Percentiles rank a stretch among this genome's conserved stretches.
Conservation (phyloP, 2,888 invertebrate species). For the Stenichneumon culpator region DNA sequence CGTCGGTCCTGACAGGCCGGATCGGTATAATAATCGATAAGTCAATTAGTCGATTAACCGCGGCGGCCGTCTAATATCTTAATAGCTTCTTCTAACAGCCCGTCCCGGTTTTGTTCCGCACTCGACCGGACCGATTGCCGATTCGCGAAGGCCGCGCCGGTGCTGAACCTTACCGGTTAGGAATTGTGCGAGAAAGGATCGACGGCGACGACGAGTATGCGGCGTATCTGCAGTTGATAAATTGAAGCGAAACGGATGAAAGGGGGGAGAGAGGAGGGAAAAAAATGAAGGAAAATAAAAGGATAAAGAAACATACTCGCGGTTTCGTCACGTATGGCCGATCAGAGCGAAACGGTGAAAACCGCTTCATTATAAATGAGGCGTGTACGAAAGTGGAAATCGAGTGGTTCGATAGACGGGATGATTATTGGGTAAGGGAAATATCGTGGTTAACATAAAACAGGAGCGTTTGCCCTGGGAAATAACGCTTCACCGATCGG, state of each 20-base stretch:
- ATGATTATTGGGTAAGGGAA: constrained; percentile 63
- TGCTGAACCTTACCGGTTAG: constrained; percentile 10
- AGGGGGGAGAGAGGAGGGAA: constrained; percentile 15
- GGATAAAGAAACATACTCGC: constrained; percentile 67
- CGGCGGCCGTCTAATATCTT: constrained; percentile 55
- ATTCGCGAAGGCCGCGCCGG: constrained; percentile 52
- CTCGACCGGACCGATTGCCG: constrained; percentile 31
- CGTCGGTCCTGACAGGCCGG: constrained; percentile 44
- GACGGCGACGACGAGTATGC: constrained; percentile 30
- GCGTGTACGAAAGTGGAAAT: constrained; percentile 77
- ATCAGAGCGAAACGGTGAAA: constrained; percentile 75
- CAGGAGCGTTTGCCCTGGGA: constrained; percentile 22
- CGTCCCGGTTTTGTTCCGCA: constrained; percentile 43
- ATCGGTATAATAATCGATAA: constrained; percentile 51
- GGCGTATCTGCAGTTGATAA: not conserved
- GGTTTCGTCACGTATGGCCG: constrained; percentile 76
- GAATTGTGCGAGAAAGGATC: constrained; percentile 51
- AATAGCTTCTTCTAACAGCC: constrained; percentile 43
- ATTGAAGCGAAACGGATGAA: constrained; percentile 20
- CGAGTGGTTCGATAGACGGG: constrained; percentile 64
- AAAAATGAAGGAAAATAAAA: constrained; percentile 14
- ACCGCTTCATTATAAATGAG: constrained; percentile 75
- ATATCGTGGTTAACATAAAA: not conserved
- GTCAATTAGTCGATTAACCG: constrained; percentile 63
- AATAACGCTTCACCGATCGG: constrained; percentile 5